Evolutionary conservation across 1,140 invertebrate species (phyloP), one percentile per base, ranked within the genome.

Genomic region (Cataglyphis hispanica): DNA sequence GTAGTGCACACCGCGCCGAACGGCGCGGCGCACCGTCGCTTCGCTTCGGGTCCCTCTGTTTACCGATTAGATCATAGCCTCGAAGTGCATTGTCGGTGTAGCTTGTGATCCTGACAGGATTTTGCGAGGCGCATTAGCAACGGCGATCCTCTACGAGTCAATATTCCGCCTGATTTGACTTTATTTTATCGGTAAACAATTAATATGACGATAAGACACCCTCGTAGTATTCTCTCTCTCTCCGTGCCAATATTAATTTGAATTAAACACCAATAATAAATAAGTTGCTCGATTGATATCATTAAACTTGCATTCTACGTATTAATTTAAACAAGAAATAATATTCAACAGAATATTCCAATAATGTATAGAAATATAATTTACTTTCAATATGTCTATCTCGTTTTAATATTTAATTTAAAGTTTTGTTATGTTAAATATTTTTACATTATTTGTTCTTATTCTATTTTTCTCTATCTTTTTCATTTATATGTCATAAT

Each of bases 21-120:
- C 25, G 43, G 34, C 46, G 27, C 25, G 53, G 31, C 6, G 43
- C 19, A 69, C 25, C 58, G 22, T 22, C 74, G 25, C 56, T 66
- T 56, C 43, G 40, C 40, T 13, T 46, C 43, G 43, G 43, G 43
- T 46, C 16, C 16, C 37, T 87, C 58, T 88, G 75, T 89, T 88
- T 75, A 85, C 85, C 69, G 87, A 88, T 89, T 88, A 89, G 63
- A 89, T 89, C 83, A 27, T 69, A 81, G 53, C 43, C 83, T 86
- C 87, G 8, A 75, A 76, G 75, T 80, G 69, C 75, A 81, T 69
- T 43, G 70, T 74, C 60, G 78, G 43, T 69, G 31, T 40, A 22
- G 56, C 70, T 19, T 64, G 77, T 80, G 56, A 89, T 88, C 80
- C 53, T 25, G 63, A n/a, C 16, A 2, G 60, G 31, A 85, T 87